phyloP scores from a whole-genome alignment of 2,797 vertebrate species.

The Mormyrops boulengeri region DNA sequence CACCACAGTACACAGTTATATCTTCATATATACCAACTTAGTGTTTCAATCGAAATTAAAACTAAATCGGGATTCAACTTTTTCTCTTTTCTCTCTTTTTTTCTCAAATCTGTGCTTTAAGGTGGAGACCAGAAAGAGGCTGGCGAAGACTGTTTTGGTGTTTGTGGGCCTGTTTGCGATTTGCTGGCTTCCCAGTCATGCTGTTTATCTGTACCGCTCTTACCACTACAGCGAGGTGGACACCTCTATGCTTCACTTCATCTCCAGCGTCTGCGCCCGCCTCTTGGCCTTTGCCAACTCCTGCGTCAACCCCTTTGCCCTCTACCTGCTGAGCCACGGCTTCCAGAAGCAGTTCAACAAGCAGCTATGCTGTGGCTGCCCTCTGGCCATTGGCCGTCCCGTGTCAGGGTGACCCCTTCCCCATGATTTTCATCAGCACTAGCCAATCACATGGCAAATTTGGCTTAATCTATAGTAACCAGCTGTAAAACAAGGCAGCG shows the following conservation, averaged over 20 bases:
- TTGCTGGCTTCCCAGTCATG: slow-evolving; percentile 92
- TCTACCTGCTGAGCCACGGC: slow-evolving; percentile 87
- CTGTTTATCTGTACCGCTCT: slow-evolving; percentile 89
- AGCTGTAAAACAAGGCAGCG: neutral
- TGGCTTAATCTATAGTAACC: slow-evolving; percentile 73
- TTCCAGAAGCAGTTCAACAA: slow-evolving; percentile 93
- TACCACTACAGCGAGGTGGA: slow-evolving; percentile 91
- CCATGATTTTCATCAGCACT: slow-evolving; percentile 78
- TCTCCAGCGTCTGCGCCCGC: slow-evolving; percentile 78
- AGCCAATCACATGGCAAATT: slow-evolving; percentile 77
- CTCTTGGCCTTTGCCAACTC: slow-evolving; percentile 92
- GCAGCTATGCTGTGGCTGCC: slow-evolving; percentile 81
- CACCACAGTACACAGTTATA: neutral
- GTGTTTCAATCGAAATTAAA: neutral
- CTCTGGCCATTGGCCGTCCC: slow-evolving; percentile 32
- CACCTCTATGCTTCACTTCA: slow-evolving; percentile 79
- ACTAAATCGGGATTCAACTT: neutral
- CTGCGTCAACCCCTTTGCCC: slow-evolving; percentile 91
- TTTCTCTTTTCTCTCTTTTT: neutral
- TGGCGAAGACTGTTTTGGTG: slow-evolving; percentile 89
- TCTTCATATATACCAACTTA: neutral
- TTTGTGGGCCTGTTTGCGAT: slow-evolving; percentile 90
- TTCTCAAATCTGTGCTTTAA: slow-evolving; percentile 38
- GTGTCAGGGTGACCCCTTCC: slow-evolving; percentile 64
- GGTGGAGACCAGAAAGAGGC: slow-evolving; percentile 89